Base-by-base conservation (phyloP, 2,888 invertebrate genomes). In the Arge pagana region DNA sequence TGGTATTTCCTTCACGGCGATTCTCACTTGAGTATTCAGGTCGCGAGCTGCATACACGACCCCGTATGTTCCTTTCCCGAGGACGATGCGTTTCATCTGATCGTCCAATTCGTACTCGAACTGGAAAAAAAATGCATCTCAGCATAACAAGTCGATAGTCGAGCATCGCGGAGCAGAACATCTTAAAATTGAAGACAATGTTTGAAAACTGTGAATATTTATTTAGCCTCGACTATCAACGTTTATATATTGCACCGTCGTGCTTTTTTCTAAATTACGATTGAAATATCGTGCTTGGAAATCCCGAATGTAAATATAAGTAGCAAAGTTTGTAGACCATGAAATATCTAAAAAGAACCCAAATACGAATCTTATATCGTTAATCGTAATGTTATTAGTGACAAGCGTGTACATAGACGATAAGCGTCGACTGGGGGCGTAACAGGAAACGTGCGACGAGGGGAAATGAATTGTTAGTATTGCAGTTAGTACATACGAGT, bases 1-100 rank as follows among this genome's bases (percentile, higher is more conserved):
- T 0, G 96, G 96, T 56, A 99, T 93, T 81, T 99, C 99, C 77
- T 99, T 99, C 13, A 98, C 93, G 2, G 99, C 99, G 62, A 99
- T 96, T 54, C 93, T 83, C 7, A 87, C 82, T 82, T 95, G 97
- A 0, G 94, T 98, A 74, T 90, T 92, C 59, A 93, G 83, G 78
- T 98, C 96, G 2, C 94, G 79, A 0, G 96, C 97, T 0, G 96
- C 96, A 76, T 89, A 98, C 4, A 98, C 97, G 0, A 90, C 83
- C 6, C 98, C 98, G 75, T 96, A 98, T 0, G 97, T 96, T 15
- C 98, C 99, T 75, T 91, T 92, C 1, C 99, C 97, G 35, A 98
- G 82, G 8, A 96, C 78, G 8, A 93, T 85, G 54, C 90, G 86
- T 63, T 90, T 89, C 59, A 88, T 89, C 74, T 87, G 86, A 70